Conservation (phyloP, 2,888 invertebrate genomes). For the Lithophane ornitopus region DNA sequence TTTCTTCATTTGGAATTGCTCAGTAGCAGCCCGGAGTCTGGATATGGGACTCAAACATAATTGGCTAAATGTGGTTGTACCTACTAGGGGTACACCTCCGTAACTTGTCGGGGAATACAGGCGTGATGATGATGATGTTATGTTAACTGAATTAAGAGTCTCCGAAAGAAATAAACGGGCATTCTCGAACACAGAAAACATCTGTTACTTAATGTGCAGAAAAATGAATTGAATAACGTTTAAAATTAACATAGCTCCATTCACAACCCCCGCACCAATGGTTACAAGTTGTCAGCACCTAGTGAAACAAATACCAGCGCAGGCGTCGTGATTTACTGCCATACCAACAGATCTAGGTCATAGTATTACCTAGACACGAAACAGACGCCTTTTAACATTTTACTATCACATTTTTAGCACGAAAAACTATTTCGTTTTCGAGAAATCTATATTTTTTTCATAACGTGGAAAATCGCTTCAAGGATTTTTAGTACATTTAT, state of each 20-base stretch:
- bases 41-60: too few species aligned
- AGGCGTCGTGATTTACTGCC: constrained; percentile 46
- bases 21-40: too few species aligned
- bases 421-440: constrained; percentile 19
- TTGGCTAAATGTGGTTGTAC: too few species aligned
- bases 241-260: constrained; percentile 2
- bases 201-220: not conserved
- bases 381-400: constrained; percentile 39
- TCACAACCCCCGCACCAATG: constrained; percentile 15
- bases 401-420: constrained; percentile 28
- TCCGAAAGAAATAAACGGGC: too few species aligned
- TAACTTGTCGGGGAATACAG: too few species aligned
- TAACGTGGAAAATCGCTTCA: constrained; percentile 7
- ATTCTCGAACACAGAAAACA: not conserved
- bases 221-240: constrained; percentile 25
- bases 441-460: constrained; percentile 27
- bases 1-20: too few species aligned
- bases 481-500: constrained; percentile 32
- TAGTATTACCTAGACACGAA: constrained; percentile 48
- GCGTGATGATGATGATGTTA: too few species aligned
- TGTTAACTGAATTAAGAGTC: not conserved
- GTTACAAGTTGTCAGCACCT: constrained; percentile 40
- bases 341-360: constrained; percentile 44
- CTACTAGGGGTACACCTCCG: too few species aligned
- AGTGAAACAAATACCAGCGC: constrained; percentile 32